Percentiles rank a stretch among this genome's conserved stretches.
phyloP scores from a whole-genome alignment of 2,888 invertebrate species.

The Oconnorella tubifera region DNA sequence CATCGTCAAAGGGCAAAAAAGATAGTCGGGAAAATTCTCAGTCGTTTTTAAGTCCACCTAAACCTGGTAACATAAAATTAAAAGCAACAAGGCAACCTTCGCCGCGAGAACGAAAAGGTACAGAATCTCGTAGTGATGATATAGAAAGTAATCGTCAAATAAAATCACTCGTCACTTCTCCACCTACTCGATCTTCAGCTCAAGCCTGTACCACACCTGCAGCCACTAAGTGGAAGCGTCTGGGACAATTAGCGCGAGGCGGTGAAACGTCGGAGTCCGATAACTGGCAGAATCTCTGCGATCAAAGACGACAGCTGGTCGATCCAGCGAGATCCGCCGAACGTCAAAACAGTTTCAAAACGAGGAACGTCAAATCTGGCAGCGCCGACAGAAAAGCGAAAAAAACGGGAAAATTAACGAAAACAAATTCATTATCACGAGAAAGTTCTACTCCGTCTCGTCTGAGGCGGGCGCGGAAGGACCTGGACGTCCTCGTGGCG shows the following conservation, averaged over 20 bases:
- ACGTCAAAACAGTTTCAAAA: background rate
- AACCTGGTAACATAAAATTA: background rate
- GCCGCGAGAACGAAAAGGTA: background rate
- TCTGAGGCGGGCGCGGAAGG: background rate
- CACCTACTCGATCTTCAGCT: background rate
- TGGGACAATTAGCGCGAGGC: background rate
- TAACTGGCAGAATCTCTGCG: background rate
- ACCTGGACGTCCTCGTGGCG: background rate
- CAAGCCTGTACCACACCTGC: background rate
- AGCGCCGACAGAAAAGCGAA: background rate
- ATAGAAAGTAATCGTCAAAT: background rate
- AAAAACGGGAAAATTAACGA: background rate
- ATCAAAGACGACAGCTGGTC: background rate
- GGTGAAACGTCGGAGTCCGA: background rate
- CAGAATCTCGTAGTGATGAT: background rate
- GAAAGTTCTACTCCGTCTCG: background rate
- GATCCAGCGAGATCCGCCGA: background rate
- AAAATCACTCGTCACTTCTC: background rate
- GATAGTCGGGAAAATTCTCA: background rate
- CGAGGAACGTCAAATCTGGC: background rate
- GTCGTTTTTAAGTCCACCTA: background rate
- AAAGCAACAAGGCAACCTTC: background rate
- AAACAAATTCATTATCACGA: constrained; percentile 1
- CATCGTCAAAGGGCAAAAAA: constrained; percentile 1
- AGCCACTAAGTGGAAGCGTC: background rate